These are phyloP conservation scores for Apteryx mantelli DNA, from an alignment of 2,113 vertebrate genomes.

Conservation along the genomic window DNA sequence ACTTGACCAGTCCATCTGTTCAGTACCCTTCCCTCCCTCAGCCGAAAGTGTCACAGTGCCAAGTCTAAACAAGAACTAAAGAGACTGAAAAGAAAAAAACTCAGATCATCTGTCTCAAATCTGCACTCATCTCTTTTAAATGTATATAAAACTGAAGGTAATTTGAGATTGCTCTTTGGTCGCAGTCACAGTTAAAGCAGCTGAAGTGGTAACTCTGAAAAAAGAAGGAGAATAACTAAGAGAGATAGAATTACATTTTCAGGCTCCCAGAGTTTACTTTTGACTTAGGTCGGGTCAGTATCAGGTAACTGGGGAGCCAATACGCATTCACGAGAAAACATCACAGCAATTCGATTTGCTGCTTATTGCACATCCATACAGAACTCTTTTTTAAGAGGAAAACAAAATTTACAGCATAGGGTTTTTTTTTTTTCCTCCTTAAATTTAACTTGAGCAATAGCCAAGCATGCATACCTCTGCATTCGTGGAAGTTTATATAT, in stretches of 20 bases:
- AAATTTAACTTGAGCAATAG: neutral
- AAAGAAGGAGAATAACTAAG: neutral
- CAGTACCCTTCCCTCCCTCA: neutral
- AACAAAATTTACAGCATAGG: neutral
- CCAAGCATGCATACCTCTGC: fast-evolving
- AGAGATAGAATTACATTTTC: constrained; percentile 27
- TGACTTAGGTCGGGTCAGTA: neutral
- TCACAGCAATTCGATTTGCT: neutral
- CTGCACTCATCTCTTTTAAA: constrained; percentile 39
- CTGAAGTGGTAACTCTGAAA: neutral
- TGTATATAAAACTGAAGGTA: constrained; percentile 45
- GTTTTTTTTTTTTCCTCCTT: neutral
- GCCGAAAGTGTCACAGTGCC: neutral
- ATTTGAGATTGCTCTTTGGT: constrained; percentile 43
- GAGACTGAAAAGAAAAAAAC: neutral
- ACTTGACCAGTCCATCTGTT: constrained; percentile 34
- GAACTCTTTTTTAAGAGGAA: neutral
- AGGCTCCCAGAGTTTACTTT: neutral
- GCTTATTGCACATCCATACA: neutral
- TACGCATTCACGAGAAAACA: neutral
- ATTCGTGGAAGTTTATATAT: neutral
- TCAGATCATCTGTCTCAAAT: constrained; percentile 48
- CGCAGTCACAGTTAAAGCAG: neutral
- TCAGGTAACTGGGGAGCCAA: neutral
- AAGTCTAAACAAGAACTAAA: constrained; percentile 28